phyloP scores from a whole-genome alignment of 30 jellyfish, hydroid and myxozoan genomes.

The Turritopsis dohrnii region DNA sequence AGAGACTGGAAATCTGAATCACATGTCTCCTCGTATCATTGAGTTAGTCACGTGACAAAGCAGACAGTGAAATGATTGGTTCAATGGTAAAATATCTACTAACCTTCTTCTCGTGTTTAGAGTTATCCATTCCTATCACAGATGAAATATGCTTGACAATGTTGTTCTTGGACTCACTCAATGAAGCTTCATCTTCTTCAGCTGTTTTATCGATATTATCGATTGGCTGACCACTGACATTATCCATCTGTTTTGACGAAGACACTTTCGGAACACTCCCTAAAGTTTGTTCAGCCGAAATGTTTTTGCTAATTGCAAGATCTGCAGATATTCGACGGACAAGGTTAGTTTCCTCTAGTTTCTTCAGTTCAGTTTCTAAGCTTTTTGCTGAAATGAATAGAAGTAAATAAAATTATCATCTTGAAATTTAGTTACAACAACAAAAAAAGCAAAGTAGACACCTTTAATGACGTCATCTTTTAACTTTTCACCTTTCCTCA shows the following conservation, averaged over 20 bases:
- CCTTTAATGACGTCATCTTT: conserved; percentile 16
- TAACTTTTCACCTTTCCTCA: conserved; percentile 66
- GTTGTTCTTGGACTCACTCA: conserved; percentile 1
- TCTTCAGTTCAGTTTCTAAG: not conserved
- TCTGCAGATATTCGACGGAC: not conserved
- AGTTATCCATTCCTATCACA: conserved; percentile 8
- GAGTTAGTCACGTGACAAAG: not conserved
- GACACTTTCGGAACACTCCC: no score
- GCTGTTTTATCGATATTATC: not conserved
- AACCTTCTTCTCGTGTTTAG: conserved; percentile 11
- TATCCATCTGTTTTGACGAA: no score
- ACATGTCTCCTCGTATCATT: no score
- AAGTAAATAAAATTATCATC: not conserved
- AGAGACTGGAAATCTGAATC: no score
- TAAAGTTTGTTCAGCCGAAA: no score
- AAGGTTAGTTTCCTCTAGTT: not conserved
- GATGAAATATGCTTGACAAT: conserved; percentile 1
- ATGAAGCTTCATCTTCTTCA: not conserved
- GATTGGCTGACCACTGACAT: not conserved
- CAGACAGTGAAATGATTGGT: not conserved
- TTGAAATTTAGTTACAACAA: not conserved
- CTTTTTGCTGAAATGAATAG: not conserved
- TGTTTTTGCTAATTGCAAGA: no score
- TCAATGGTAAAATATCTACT: not conserved
- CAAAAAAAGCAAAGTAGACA: not conserved